These are phyloP conservation scores for Habrosyne pyritoides DNA, from an alignment of 2,888 invertebrate species.

Conservation along the genomic window DNA sequence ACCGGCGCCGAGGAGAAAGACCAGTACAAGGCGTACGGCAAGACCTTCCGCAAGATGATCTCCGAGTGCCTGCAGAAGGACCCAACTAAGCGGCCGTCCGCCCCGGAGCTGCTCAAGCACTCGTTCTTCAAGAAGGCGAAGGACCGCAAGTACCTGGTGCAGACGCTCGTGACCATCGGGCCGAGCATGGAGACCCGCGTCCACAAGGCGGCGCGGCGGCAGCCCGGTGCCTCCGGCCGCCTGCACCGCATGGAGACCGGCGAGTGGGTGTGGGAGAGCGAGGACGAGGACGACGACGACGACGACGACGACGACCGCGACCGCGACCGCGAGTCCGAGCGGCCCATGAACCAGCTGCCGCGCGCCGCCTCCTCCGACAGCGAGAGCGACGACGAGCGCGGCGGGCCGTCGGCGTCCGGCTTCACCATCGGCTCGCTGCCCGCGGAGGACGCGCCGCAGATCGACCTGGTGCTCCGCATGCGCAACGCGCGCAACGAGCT, in stretches of 20 bases:
- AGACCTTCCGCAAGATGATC: slow-evolving; percentile 99
- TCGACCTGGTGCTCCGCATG: slow-evolving; percentile 95
- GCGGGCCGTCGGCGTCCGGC: slow-evolving; percentile 38
- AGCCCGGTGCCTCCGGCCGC: slow-evolving; percentile 93
- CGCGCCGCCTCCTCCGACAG: slow-evolving; percentile 85
- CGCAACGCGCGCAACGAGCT: slow-evolving; percentile 95
- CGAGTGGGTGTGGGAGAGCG: slow-evolving; percentile 99
- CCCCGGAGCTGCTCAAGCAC: slow-evolving; percentile 97
- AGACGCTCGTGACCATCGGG: slow-evolving; percentile 93
- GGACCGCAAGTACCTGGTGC: slow-evolving; percentile 94
- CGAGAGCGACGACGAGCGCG: slow-evolving; percentile 68
- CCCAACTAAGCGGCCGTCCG: slow-evolving; percentile 96
- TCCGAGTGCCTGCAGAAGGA: slow-evolving; percentile 99
- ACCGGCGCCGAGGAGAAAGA: slow-evolving; percentile 98
- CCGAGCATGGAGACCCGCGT: slow-evolving; percentile 96
- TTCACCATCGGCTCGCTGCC: slow-evolving; percentile 66
- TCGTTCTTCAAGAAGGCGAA: slow-evolving; percentile 99
- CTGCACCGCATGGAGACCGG: slow-evolving; percentile 97
- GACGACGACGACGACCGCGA: slow-evolving; percentile 82
- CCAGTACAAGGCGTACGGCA: slow-evolving; percentile 99
- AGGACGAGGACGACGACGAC: slow-evolving; percentile 90
- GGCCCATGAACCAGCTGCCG: slow-evolving; percentile 85
- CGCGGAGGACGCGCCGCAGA: slow-evolving; percentile 78
- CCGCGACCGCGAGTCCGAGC: slow-evolving; percentile 83
- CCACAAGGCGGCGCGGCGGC: slow-evolving; percentile 92